These are phyloP conservation scores for Littorina saxatilis DNA, from an alignment of 1,140 invertebrate genomes.

Conservation along the genomic window DNA sequence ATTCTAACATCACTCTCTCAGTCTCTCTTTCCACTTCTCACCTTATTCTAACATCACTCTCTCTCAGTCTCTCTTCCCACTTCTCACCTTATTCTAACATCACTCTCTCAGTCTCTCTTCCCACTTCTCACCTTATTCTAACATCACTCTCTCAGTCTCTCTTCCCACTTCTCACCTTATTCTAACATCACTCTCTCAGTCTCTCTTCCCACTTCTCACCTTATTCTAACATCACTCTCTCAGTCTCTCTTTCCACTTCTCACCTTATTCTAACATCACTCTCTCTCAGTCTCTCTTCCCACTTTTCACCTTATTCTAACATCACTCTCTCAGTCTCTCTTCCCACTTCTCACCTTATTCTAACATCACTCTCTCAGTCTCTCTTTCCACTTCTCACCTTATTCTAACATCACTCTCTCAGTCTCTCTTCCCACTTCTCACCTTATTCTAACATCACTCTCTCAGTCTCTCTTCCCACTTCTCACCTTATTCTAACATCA, in stretches of 20 bases:
- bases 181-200: conserved; percentile 66
- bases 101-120: no score
- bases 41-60: conserved; percentile 69
- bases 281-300: no score
- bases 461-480: no score
- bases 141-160: conserved; percentile 71
- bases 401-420: conserved; percentile 68
- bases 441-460: conserved; percentile 69
- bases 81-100: conserved; percentile 70
- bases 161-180: conserved; percentile 72
- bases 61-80: no score
- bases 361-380: conserved; percentile 68
- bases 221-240: conserved; percentile 68
- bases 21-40: no score
- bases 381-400: no score
- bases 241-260: no score
- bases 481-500: background rate
- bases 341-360: conserved; percentile 70
- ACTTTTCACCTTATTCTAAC: conserved; percentile 69
- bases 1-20: conserved; percentile 68
- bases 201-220: no score
- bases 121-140: conserved; percentile 68
- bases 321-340: no score
- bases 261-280: conserved; percentile 69
- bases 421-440: no score